A percentile compares a stretch with the other conserved stretches of the same genome.
These are phyloP conservation scores for Chascanopsetta lugubris DNA, from an alignment of 2,113 vertebrate species.

Conservation along the genomic window DNA sequence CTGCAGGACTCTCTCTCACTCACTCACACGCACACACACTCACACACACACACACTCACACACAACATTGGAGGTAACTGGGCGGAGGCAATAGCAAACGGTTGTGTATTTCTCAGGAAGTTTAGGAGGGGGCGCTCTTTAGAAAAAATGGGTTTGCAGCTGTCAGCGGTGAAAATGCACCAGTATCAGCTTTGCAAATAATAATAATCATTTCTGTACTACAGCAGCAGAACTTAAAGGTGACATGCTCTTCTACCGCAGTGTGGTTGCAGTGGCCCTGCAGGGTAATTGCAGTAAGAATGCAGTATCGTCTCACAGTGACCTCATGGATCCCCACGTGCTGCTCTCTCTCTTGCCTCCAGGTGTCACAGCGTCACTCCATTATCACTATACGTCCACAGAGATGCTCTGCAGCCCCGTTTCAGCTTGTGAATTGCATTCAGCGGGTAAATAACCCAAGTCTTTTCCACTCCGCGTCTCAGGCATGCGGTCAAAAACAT, in stretches of 20 bases:
- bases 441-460: not conserved
- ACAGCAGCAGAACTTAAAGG: not conserved
- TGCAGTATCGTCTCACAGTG: not conserved
- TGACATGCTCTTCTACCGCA: not conserved
- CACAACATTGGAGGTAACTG: constrained; percentile 42
- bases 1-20: constrained; percentile 26
- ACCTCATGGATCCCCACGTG: not conserved
- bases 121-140: constrained; percentile 3
- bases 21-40: constrained; percentile 15
- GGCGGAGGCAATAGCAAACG: not conserved
- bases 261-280: not conserved
- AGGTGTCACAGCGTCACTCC: not conserved
- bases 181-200: constrained; percentile 10
- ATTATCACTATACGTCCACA: not conserved
- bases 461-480: not conserved
- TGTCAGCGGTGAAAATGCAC: constrained; percentile 16
- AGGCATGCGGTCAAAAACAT: constrained; percentile 1
- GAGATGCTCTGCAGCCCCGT: not conserved
- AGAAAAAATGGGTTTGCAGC: not conserved
- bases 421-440: not conserved
- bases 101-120: not conserved
- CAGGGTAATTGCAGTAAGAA: not conserved
- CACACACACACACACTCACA: constrained; percentile 9
- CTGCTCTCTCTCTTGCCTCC: not conserved
- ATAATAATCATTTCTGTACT: constrained; percentile 23